Evolutionary conservation across 2,888 invertebrate genomes (phyloP), one percentile per base, ranked within the genome.

Genomic region (Sminthurinus aureus): DNA sequence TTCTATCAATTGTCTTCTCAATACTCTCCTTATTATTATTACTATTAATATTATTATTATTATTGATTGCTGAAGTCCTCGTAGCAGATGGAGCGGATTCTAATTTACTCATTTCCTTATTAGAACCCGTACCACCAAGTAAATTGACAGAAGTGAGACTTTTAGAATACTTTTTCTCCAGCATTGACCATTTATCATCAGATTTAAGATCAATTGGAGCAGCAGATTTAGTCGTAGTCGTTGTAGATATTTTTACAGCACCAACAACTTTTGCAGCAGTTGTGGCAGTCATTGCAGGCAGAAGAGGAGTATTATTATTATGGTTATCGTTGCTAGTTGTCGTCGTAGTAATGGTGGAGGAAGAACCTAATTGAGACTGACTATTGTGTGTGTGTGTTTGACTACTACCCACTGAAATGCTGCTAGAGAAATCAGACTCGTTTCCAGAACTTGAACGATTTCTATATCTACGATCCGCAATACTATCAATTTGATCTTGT

Each of bases 81-180:
- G 24, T 22, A 58, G 73, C 13, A 38, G 13, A 38, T 18, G 18
- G 20, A 38, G 13, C 15, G 22, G 66, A 78, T 13, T 73, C 78
- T 4, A 71, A 38, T 15, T 51, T 15, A 20, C 8, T 6, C 64
- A 1, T 67, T 66, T 66, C 71, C 2, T 3, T 58, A 71, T 83
- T 85, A 79, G 82, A 85, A 81, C n/a, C 85, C 75, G 79, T 83
- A 71, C 15, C 71, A 58, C 75, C 79, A 15, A 84, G 78, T 50
- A 86, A 78, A 82, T 88, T 88, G 24, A 88, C 87, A 20, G 88
- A 84, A 13, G 88, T 88, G 84, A 87, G 86, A 73, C 88, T 88
- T 51, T 86, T 85, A 13, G 87, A 89, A 83, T 89, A 89, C 24
- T 89, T 89, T 84, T 88, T 88, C 79, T 89, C 89, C 71, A 89